Conservation (phyloP, 2,797 vertebrate genomes). For the Gymnodraco acuticeps region DNA sequence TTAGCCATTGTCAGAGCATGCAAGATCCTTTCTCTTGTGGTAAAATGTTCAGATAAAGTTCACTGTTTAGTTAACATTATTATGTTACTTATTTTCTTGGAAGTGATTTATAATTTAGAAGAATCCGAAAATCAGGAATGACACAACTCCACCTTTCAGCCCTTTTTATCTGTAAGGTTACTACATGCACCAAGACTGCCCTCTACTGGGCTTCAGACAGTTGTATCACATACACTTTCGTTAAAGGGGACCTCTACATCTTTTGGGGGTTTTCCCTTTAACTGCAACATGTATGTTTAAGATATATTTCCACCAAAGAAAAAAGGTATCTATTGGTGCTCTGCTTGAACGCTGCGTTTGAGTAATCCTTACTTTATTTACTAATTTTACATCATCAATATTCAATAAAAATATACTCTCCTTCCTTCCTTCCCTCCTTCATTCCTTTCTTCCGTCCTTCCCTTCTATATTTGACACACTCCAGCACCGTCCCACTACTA, state of each 20-base stretch:
- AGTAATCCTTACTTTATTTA: slow-evolving; percentile 7
- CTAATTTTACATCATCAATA: not conserved
- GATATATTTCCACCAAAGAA: not conserved
- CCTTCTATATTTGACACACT: slow-evolving; percentile 10
- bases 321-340: not conserved
- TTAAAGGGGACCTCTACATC: not conserved
- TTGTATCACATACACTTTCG: not conserved
- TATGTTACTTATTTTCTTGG: slow-evolving; percentile 1
- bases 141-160: slow-evolving; percentile 13
- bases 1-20: too few relatives aligned
- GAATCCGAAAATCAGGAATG: slow-evolving; percentile 43
- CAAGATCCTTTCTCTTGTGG: slow-evolving; percentile 10
- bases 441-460: not conserved
- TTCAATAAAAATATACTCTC: not conserved
- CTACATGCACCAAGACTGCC: not conserved
- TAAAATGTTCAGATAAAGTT: slow-evolving; percentile 44
- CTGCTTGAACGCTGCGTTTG: not conserved
- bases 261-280: not conserved
- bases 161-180: not conserved
- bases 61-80: slow-evolving; percentile 33
- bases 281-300: not conserved
- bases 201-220: slow-evolving; percentile 19
- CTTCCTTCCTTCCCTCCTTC: not conserved
- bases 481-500: slow-evolving; percentile 21
- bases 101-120: slow-evolving; percentile 16